Percentiles rank a stretch among this genome's conserved stretches.
These are phyloP conservation scores for Ginglymostoma cirratum DNA, from an alignment of 2,113 vertebrate genomes.

Conservation along the genomic window DNA sequence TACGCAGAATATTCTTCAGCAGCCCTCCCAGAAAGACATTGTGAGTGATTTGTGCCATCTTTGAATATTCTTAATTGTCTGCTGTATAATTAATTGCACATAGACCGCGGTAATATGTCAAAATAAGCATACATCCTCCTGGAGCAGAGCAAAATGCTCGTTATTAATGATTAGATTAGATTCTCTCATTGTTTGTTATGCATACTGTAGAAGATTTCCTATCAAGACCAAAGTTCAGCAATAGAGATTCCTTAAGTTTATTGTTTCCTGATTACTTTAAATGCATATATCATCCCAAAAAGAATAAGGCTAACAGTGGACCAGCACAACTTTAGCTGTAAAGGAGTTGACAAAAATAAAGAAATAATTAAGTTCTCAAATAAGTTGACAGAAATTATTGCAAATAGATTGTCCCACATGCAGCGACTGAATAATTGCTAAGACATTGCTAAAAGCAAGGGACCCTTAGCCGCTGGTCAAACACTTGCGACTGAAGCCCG, in stretches of 20 bases:
- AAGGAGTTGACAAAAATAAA: no score
- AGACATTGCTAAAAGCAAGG: no score
- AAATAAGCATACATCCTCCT: not conserved
- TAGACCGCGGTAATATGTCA: not conserved
- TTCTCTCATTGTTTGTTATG: not conserved
- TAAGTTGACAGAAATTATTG: no score
- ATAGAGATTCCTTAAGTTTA: not conserved
- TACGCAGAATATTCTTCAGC: conserved; percentile 14
- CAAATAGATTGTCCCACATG: no score
- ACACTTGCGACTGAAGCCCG: no score
- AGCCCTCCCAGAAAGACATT: not conserved
- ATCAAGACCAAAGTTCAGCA: not conserved
- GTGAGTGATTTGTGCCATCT: not conserved
- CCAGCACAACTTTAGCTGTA: no score
- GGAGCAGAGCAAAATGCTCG: not conserved
- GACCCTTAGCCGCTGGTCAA: no score
- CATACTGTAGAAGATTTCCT: not conserved
- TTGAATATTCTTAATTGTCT: not conserved
- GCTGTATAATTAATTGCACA: not conserved
- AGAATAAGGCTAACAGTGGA: no score
- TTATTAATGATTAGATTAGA: not conserved
- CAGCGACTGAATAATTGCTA: no score
- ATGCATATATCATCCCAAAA: not conserved
- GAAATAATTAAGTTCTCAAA: no score
- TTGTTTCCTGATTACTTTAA: not conserved